A percentile compares a stretch with the other conserved stretches of the same genome.
Evolutionary conservation across 2,797 vertebrate genomes (phyloP).

Genomic region (Lagodon rhomboides): DNA sequence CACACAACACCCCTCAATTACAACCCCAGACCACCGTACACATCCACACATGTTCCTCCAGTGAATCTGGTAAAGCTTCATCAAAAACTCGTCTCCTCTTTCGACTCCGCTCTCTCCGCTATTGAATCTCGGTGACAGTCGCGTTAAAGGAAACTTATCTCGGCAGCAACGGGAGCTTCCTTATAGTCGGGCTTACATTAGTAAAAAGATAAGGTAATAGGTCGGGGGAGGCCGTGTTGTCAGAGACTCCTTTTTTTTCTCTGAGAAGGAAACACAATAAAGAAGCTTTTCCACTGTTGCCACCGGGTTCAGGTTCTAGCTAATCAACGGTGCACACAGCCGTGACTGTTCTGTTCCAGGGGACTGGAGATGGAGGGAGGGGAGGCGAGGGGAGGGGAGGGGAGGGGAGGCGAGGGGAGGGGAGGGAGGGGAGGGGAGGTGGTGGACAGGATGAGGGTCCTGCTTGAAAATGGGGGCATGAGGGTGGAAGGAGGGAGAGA

Average conservation of each 20-base stretch:
- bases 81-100: conserved; percentile 17
- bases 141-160: conserved; percentile 34
- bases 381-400: conserved; percentile 1
- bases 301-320: conserved; percentile 81
- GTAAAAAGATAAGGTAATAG: conserved; percentile 70
- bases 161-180: conserved; percentile 33
- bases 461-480: conserved; percentile 51
- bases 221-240: conserved; percentile 52
- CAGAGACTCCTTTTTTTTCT: conserved; percentile 61
- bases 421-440: conserved; percentile 4
- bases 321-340: conserved; percentile 85
- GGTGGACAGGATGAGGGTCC: conserved; percentile 68
- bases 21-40: conserved; percentile 37
- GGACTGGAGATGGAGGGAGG: conserved; percentile 68
- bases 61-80: conserved; percentile 12
- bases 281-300: conserved; percentile 70
- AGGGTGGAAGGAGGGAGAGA: conserved; percentile 40
- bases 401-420: conserved; percentile 28
- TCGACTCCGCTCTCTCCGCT: conserved; percentile 8
- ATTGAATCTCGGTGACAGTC: conserved; percentile 33
- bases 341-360: conserved; percentile 85
- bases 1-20: conserved; percentile 34
- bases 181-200: conserved; percentile 55
- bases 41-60: conserved; percentile 40
- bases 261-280: conserved; percentile 68